A percentile compares a stretch with the other conserved stretches of the same genome.
Evolutionary conservation across 2,888 invertebrate species (phyloP).

Genomic region (Drosophila silvestris): DNA sequence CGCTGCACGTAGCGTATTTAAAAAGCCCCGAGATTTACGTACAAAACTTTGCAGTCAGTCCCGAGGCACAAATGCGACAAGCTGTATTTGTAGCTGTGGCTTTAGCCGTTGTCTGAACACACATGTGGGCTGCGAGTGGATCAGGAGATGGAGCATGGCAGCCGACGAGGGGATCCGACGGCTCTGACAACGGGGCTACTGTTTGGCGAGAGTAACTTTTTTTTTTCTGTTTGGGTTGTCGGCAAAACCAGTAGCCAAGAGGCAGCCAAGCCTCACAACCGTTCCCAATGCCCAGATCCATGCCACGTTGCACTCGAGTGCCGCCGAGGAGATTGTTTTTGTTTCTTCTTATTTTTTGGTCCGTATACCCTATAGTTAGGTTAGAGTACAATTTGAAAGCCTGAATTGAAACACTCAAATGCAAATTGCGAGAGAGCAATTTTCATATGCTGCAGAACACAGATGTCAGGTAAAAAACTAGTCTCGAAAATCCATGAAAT

Average conservation of each 20-base stretch:
- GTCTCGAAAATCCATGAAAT: neutral
- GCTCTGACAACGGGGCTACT: slow-evolving; percentile 70
- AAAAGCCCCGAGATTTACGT: slow-evolving; percentile 75
- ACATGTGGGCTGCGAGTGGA: slow-evolving; percentile 48
- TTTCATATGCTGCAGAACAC: neutral
- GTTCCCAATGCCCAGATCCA: slow-evolving; percentile 34
- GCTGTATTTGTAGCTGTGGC: slow-evolving; percentile 20
- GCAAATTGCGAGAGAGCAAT: neutral
- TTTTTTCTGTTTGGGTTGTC: slow-evolving; percentile 50
- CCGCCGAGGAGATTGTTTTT: slow-evolving; percentile 52
- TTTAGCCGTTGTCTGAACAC: slow-evolving; percentile 15
- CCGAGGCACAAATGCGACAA: slow-evolving; percentile 57
- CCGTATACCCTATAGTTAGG: slow-evolving; percentile 48
- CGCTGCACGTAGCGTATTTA: slow-evolving; percentile 73
- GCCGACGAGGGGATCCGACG: slow-evolving; percentile 31
- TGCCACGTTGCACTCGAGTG: slow-evolving; percentile 76
- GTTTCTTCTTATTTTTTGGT: slow-evolving; percentile 14
- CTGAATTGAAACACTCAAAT: neutral
- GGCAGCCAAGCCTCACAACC: slow-evolving; percentile 55
- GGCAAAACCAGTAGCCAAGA: slow-evolving; percentile 71
- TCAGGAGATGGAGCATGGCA: slow-evolving; percentile 25
- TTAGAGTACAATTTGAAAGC: neutral
- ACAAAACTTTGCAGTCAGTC: slow-evolving; percentile 57
- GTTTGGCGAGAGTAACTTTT: slow-evolving; percentile 59
- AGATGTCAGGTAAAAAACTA: neutral